These are phyloP conservation scores for Oncopodura yosiiana DNA, from an alignment of 1,140 invertebrate species.

Conservation along the genomic window DNA sequence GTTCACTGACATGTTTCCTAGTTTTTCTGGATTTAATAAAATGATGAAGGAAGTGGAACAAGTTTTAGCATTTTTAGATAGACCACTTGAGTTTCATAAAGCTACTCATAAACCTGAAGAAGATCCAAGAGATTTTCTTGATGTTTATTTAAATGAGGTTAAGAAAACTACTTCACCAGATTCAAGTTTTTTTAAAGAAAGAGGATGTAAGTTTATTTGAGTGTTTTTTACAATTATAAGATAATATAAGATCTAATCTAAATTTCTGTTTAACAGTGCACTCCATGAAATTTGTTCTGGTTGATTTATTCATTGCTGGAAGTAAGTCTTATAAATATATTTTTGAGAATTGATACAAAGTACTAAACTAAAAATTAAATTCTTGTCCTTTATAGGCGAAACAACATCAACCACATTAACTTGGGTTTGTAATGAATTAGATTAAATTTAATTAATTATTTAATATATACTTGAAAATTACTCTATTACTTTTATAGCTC, in stretches of 20 bases:
- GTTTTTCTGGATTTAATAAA: background rate
- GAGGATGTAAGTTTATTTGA: too few species aligned
- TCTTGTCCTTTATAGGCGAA: too few species aligned
- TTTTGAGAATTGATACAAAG: too few species aligned
- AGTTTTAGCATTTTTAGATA: background rate
- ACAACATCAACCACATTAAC: too few species aligned
- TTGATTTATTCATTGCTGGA: too few species aligned
- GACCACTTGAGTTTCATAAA: background rate
- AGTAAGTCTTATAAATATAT: too few species aligned
- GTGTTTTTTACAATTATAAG: too few species aligned
- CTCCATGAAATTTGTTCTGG: too few species aligned
- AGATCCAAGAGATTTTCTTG: background rate
- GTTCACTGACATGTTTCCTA: background rate
- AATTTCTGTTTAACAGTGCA: too few species aligned
- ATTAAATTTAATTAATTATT: slow-evolving; percentile 33
- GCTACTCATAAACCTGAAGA: background rate
- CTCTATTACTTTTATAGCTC: slow-evolving; percentile 61
- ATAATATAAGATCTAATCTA: too few species aligned
- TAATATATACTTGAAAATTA: slow-evolving; percentile 70
- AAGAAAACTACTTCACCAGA: background rate
- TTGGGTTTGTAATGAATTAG: too few species aligned
- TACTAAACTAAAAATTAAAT: too few species aligned
- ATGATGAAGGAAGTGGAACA: background rate
- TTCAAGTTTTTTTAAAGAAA: background rate
- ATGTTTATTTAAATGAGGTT: background rate